Conservation (phyloP, 2,113 vertebrate species). For the Pogonocichla stellata region DNA sequence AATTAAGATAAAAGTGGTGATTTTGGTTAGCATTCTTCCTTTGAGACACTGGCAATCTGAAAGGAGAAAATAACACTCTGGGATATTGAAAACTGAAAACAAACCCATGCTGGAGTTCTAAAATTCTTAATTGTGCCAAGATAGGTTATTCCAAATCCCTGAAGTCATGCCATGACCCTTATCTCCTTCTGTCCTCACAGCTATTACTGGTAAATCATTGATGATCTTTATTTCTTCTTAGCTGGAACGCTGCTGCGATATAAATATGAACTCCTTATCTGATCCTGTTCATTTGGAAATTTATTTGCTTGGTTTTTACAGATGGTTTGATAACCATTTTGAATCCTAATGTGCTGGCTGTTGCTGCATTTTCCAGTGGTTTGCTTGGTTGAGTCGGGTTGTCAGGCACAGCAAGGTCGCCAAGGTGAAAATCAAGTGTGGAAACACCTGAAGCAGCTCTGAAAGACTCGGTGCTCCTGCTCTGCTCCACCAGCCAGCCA, state of each 20-base stretch:
- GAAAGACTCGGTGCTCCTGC: not conserved
- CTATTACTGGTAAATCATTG: not conserved
- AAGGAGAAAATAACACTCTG: not conserved
- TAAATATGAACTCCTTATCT: not conserved
- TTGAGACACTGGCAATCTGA: not conserved
- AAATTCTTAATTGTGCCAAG: not conserved
- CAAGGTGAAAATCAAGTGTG: not conserved
- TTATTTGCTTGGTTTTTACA: not conserved
- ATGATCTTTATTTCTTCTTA: not conserved
- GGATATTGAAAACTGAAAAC: not conserved
- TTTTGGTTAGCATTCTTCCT: not conserved
- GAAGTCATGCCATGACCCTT: not conserved
- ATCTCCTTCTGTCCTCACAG: not conserved
- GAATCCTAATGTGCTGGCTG: not conserved
- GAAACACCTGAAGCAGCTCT: not conserved
- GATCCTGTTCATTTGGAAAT: not conserved
- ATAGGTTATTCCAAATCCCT: not conserved
- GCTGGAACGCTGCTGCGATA: not conserved
- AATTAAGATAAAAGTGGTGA: not conserved
- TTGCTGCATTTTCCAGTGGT: not conserved
- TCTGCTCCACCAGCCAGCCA: not conserved
- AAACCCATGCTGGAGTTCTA: not conserved
- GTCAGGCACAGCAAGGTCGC: not conserved
- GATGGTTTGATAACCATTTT: not conserved
- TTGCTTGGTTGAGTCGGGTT: not conserved